Percentiles rank a stretch among this genome's conserved stretches.
Conservation (phyloP, 2,113 vertebrate genomes). For the Boleophthalmus pectinirostris region DNA sequence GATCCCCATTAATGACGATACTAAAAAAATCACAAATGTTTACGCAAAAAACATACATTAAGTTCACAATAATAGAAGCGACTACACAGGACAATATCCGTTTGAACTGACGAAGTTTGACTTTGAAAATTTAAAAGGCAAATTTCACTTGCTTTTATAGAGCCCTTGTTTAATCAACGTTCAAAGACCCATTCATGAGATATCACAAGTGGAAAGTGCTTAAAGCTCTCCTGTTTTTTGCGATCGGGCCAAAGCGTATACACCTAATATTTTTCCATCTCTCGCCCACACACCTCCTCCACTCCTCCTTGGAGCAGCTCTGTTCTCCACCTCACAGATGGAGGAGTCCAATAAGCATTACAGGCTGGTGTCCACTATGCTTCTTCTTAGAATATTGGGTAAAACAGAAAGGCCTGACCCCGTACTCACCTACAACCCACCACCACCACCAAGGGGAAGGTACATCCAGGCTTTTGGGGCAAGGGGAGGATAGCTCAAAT, state of each 20-base stretch:
- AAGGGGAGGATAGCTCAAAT: slow-evolving; percentile 15
- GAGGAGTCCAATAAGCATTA: slow-evolving; percentile 39
- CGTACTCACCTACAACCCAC: slow-evolving; percentile 17
- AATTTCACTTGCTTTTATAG: slow-evolving; percentile 24
- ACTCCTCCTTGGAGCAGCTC: slow-evolving; percentile 64
- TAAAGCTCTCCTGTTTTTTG: slow-evolving; percentile 35
- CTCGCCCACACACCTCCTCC: slow-evolving; percentile 63
- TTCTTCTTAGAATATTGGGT: slow-evolving; percentile 33
- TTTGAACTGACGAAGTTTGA: background rate
- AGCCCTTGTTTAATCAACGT: slow-evolving; percentile 40
- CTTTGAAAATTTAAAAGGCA: slow-evolving; percentile 30
- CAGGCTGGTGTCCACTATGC: slow-evolving; percentile 38
- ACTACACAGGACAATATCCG: background rate
- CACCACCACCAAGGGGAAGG: slow-evolving; percentile 42
- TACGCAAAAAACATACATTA: background rate
- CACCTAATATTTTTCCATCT: slow-evolving; percentile 62
- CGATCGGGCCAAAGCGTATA: slow-evolving; percentile 34
- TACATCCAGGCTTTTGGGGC: slow-evolving; percentile 21
- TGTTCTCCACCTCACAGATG: slow-evolving; percentile 59
- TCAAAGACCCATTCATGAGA: slow-evolving; percentile 53
- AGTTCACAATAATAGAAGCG: background rate
- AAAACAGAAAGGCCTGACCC: slow-evolving; percentile 50
- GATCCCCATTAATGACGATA: background rate
- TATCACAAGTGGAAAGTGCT: slow-evolving; percentile 35
- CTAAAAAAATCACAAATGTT: background rate